These are phyloP conservation scores for Deilephila porcellus DNA, from an alignment of 2,888 invertebrate species.

Conservation along the genomic window DNA sequence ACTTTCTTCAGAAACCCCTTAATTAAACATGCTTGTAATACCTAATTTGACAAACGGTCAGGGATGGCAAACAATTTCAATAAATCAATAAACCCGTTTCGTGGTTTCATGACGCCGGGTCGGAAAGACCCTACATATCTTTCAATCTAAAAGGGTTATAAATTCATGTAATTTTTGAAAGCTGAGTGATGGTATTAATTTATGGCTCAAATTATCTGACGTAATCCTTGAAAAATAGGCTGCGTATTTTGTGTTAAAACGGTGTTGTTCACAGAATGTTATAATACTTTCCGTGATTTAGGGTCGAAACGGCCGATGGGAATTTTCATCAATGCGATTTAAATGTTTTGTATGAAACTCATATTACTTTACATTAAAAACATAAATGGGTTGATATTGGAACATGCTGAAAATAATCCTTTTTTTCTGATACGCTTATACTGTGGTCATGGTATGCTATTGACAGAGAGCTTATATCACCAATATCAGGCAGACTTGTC, in stretches of 20 bases:
- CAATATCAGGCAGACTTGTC: too few relatives aligned
- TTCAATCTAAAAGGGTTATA: constrained; percentile 1
- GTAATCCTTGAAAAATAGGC: constrained; percentile 1
- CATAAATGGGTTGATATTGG: too few relatives aligned
- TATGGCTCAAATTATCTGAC: not conserved
- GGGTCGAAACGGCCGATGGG: not conserved
- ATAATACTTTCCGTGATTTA: not conserved
- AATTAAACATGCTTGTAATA: not conserved
- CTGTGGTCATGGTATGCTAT: too few relatives aligned
- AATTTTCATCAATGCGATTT: not conserved
- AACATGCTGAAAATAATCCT: too few relatives aligned
- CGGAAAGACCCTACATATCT: not conserved
- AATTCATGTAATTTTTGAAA: not conserved
- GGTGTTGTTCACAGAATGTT: not conserved
- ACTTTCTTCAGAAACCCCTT: not conserved
- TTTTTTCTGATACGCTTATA: too few relatives aligned
- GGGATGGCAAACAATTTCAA: not conserved
- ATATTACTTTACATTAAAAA: too few relatives aligned
- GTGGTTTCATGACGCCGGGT: not conserved
- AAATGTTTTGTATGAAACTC: too few relatives aligned
- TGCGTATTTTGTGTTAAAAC: not conserved
- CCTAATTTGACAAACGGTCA: constrained; percentile 3
- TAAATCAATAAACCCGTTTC: not conserved
- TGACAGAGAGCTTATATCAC: too few relatives aligned
- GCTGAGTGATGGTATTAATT: not conserved